Evolutionary conservation across 2,888 invertebrate genomes (phyloP), one percentile per base, ranked within the genome.

Genomic region (Nemoura dubitans): DNA sequence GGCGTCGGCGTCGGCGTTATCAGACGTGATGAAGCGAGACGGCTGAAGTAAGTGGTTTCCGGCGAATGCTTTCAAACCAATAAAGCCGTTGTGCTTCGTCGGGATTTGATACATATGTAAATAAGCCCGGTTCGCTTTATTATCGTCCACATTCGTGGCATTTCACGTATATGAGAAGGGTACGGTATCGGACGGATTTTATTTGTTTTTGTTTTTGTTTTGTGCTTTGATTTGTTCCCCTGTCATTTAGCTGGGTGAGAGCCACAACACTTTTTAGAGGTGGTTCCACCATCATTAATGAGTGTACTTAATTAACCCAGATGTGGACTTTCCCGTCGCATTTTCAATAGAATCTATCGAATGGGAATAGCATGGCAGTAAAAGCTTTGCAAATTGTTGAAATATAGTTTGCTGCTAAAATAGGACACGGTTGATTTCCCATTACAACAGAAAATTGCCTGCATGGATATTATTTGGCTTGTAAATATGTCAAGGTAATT

Each of bases 1-100:
- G 59, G 59, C 59, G 10, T 59, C 21, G 59, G 59, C 59, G 59
- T 59, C 14, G 21, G 59, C 21, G 59, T 59, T 36, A 59, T 10
- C 59, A 59, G 59, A 59, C 59, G 59, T 59, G 59, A 59, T 59
- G 59, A 59, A 59, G 59, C 59, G 59, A 59, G 21, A 59, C 59
- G 59, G 59, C 21, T 10, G 59, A 21, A 59, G 59, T 59, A 59
- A 59, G 59, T 59, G 59, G 16, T 59, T 59, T 59, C 59, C 10
- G 59, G 59, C 59, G 59, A 59, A 59, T 59, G 59, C 59, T 59
- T 59, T 59, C 16, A 59, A 59, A 59, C 59, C 59, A 59, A 59
- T 59, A 59, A 59, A 59, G 21, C 59, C 59, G 59, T 59, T 21
- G 59, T 59, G 59, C 59, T 59, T 1, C 21, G 21, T 21, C 59